Evolutionary conservation across 2,797 vertebrate genomes (phyloP).

Genomic region (Acrocephalus scirpaceus): DNA sequence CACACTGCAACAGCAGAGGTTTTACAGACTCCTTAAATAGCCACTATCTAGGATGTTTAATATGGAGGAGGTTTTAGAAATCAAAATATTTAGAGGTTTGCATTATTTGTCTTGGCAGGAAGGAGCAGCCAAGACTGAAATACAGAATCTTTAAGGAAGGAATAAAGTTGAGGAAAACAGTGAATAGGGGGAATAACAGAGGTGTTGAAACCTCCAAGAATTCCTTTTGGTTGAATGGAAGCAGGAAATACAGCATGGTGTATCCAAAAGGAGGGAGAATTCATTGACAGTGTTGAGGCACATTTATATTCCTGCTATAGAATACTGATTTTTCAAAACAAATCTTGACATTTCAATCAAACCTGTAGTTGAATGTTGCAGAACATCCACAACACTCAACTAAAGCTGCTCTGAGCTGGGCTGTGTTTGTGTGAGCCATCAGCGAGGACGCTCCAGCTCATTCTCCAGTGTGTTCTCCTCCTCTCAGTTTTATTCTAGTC

Average conservation of each 20-base stretch:
- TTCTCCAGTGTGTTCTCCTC: constrained; percentile 22
- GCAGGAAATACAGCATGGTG: neutral
- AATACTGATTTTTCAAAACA: neutral
- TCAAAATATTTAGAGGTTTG: constrained; percentile 59
- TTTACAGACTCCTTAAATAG: constrained; percentile 32
- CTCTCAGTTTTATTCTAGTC: constrained; percentile 44
- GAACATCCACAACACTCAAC: constrained; percentile 15
- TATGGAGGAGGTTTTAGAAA: constrained; percentile 50
- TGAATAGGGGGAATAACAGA: constrained; percentile 4
- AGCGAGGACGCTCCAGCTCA: neutral
- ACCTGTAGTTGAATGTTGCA: neutral
- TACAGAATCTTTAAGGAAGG: neutral
- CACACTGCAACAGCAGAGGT: too few species aligned
- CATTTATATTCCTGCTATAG: neutral
- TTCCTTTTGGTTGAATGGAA: constrained; percentile 9
- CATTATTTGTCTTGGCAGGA: constrained; percentile 54
- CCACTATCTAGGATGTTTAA: constrained; percentile 11
- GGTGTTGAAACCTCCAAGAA: neutral
- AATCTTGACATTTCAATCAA: neutral
- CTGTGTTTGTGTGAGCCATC: constrained; percentile 37
- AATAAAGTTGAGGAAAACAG: constrained; percentile 19
- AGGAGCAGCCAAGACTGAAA: constrained; percentile 24
- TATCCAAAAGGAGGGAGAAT: neutral
- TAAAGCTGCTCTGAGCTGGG: constrained; percentile 4
- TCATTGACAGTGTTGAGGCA: neutral